Evolutionary conservation across 2,888 invertebrate genomes (phyloP).

Genomic region (Salticus scenicus): DNA sequence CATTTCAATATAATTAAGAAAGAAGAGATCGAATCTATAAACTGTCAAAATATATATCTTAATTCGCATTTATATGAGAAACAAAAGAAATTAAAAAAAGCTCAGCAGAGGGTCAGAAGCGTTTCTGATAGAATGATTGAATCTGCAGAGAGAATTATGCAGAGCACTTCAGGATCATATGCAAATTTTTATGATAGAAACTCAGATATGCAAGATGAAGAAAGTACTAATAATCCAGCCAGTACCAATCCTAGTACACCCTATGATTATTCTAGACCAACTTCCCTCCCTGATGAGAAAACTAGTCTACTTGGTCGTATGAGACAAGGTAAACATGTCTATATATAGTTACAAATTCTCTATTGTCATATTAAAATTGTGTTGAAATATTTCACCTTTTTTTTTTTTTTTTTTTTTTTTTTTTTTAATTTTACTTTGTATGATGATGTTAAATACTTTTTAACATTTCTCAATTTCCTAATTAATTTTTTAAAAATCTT

Average conservation of each 20-base stretch:
- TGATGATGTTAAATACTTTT: no score
- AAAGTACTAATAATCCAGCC: slow-evolving; percentile 1
- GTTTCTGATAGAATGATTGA: slow-evolving; percentile 62
- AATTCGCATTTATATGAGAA: neutral
- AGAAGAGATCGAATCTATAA: slow-evolving; percentile 57
- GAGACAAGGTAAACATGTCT: slow-evolving; percentile 39
- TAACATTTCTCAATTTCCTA: no score
- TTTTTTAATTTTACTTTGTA: no score
- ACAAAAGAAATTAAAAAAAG: slow-evolving; percentile 16
- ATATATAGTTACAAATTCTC: neutral
- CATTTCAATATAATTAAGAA: slow-evolving; percentile 16
- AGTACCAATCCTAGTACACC: slow-evolving; percentile 50
- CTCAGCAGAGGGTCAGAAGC: slow-evolving; percentile 22
- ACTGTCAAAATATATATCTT: slow-evolving; percentile 35
- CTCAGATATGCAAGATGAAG: neutral
- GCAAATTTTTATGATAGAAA: slow-evolving; percentile 32
- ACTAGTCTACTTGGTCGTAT: slow-evolving; percentile 43
- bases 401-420: neutral
- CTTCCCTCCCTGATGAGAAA: slow-evolving; percentile 36
- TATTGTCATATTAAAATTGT: no score
- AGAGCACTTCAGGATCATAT: slow-evolving; percentile 54
- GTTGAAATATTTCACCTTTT: no score
- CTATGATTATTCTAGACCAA: slow-evolving; percentile 34
- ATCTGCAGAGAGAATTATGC: slow-evolving; percentile 57
- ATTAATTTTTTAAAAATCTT: no score